phyloP scores from a whole-genome alignment of 2,888 invertebrate species.

The Drosophila helvetica region DNA sequence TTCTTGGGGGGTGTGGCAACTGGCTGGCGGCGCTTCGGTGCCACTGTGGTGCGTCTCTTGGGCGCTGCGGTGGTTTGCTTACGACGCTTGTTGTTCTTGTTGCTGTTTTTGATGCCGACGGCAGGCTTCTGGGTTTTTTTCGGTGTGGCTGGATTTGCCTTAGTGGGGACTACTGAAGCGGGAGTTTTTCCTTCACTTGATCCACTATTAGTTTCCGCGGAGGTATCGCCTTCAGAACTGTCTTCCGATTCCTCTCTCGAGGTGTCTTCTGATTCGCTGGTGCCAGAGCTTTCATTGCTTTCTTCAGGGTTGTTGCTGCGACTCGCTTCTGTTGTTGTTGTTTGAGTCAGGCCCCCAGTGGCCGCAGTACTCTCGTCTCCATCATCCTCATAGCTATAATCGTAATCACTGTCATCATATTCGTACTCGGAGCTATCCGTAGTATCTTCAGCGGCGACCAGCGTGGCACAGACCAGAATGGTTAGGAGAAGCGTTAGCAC shows the following conservation, averaged over 20 bases:
- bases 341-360: no score
- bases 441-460: constrained; percentile 1
- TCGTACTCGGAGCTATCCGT: neutral
- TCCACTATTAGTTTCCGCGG: neutral
- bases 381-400: neutral
- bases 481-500: constrained; percentile 9
- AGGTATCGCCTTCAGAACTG: neutral
- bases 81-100: constrained; percentile 17
- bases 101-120: neutral
- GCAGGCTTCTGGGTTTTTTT: neutral
- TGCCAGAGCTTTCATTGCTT: neutral
- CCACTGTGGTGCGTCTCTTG: constrained; percentile 5
- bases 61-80: constrained; percentile 16
- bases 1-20: constrained; percentile 3
- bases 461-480: constrained; percentile 11
- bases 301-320: neutral
- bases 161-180: neutral
- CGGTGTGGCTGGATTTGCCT: neutral
- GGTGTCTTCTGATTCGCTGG: neutral
- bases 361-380: neutral
- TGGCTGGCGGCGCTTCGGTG: constrained; percentile 8
- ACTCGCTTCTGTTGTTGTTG: neutral
- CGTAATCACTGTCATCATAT: neutral
- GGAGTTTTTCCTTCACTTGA: neutral
- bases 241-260: neutral